Evolutionary conservation across 2,113 vertebrate genomes (phyloP), one percentile per base, ranked within the genome.

Genomic region (Microtus oregoni): DNA sequence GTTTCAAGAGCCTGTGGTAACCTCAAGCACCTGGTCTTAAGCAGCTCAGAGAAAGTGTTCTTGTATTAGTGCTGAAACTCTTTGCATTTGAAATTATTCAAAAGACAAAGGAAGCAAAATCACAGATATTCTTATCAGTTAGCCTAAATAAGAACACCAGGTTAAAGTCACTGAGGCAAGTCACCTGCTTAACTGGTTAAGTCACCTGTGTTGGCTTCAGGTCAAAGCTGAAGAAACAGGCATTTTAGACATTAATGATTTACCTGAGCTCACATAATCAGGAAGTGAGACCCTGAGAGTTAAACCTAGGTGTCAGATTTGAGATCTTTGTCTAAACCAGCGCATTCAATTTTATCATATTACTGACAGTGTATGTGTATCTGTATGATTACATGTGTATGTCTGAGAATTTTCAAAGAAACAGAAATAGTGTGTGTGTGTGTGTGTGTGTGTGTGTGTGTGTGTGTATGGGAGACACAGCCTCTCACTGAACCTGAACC

Each of bases 241-340:
- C 50, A 87, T 90, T 92, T 91, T 63, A 65, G 35, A 38, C 68
- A 72, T 88, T 85, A 83, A 85, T 92, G 41, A 72, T 88, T 95
- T 77, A 91, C 68, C 50, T 20, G 76, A 87, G 35, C 63, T 88
- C 76, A n/a, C 5, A 63, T 10, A 93, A 19, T 32, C 65, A 85
- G 81, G 81, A 65, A 65, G 38, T 85, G 14, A 38, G 81, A 44
- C 44, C 3, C 58, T 11, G 58, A 61, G 58, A 41, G 38, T 65
- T 30, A 83, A 63, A 86, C 30, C 19, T 44, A 67, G 63, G 12
- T 13, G 83, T 77, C 61, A 88, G 76, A 83, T 88, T 38, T 96
- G 83, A 92, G 85, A 89, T 8, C 35, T 94, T 94, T 44, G 63
- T 89, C 58, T 75, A 90, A 93, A 89, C 30, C 44, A 79, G 58